phyloP scores from a whole-genome alignment of 1,140 invertebrate species.

The Drosophila pruinosa region DNA sequence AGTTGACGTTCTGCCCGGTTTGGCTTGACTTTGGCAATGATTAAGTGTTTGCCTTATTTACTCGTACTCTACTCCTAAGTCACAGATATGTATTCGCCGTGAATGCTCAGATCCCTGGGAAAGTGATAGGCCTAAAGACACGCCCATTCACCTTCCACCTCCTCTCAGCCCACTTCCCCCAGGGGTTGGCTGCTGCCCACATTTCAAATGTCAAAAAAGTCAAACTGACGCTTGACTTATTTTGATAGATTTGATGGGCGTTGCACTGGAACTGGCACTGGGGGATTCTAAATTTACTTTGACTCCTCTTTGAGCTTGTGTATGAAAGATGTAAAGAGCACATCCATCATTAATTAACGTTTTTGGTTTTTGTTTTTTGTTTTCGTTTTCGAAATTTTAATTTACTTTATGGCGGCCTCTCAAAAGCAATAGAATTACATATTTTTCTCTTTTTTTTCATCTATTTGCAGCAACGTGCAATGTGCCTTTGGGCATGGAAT shows the following conservation, averaged over 20 bases:
- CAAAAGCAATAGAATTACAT: constrained; percentile 5
- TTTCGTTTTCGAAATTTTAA: constrained; percentile 14
- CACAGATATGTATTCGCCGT: not conserved
- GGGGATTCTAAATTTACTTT: constrained; percentile 50
- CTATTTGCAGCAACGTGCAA: constrained; percentile 90
- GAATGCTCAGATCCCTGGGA: constrained; percentile 8
- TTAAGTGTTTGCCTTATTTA: constrained; percentile 53
- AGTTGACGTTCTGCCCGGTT: constrained; percentile 66
- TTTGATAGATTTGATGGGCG: constrained; percentile 71
- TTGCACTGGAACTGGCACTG: constrained; percentile 20
- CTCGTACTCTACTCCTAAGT: constrained; percentile 29
- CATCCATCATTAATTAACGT: constrained; percentile 61
- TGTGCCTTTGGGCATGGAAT: constrained; percentile 94
- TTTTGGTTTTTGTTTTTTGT: not conserved
- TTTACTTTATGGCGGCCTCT: not conserved
- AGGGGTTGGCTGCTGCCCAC: not conserved
- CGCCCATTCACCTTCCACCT: constrained; percentile 9
- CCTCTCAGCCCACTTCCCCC: not conserved
- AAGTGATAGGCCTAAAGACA: constrained; percentile 32
- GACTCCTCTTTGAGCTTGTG: not conserved
- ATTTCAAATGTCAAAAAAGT: constrained; percentile 59
- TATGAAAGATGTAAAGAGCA: constrained; percentile 7
- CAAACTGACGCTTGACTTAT: constrained; percentile 65
- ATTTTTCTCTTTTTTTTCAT: constrained; percentile 7
- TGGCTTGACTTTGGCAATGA: constrained; percentile 67